Evolutionary conservation across 2,113 vertebrate genomes (phyloP), one percentile per base, ranked within the genome.

Genomic region (Melanerpes aurifrons): DNA sequence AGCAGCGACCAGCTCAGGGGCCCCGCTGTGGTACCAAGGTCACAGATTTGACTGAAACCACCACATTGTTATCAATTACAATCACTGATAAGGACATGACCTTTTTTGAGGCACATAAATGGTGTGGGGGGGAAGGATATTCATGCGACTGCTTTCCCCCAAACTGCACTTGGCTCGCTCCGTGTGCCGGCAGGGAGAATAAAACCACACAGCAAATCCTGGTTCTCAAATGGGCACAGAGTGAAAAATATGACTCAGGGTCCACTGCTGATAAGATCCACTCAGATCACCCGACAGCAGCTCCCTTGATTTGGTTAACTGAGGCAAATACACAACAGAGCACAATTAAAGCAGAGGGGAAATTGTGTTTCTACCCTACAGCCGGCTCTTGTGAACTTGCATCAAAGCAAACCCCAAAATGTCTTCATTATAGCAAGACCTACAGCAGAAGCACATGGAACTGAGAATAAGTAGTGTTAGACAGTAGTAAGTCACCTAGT

Each of bases 401-500:
- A 95, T 92, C 95, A 96, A 97, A 93, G 94, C 82, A 90, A 94
- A 69, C 53, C 89, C 74, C 25, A 72, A 89, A 93, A 92, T 79
- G 72, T 78, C 67, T 87, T 83, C 35, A 84, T 93, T 94, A 77
- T 22, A 83, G 61, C 3, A 18, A 87, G 95, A 89, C 83, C 95
- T 96, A 89, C 32, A 91, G 94, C 93, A 96, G 90, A 25, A 93
- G 75, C 92, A 72, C 64, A 80, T 85, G 92, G 29, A 50, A 59
- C 63, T 29, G 77, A 45, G 74, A 77, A 73, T 67, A 50, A 78
- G 28, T 24, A 17, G 87, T 68, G 85, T 95, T 95, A 92, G 47
- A 90, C 86, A 95, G 93, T 89, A 95, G 92, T 91, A 95, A 95
- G 93, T 89, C 86, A 96, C 69, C 90, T 93, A 93, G 91, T 89